Conservation (phyloP, 2,888 invertebrate genomes). For the Stenodera caucasica region DNA sequence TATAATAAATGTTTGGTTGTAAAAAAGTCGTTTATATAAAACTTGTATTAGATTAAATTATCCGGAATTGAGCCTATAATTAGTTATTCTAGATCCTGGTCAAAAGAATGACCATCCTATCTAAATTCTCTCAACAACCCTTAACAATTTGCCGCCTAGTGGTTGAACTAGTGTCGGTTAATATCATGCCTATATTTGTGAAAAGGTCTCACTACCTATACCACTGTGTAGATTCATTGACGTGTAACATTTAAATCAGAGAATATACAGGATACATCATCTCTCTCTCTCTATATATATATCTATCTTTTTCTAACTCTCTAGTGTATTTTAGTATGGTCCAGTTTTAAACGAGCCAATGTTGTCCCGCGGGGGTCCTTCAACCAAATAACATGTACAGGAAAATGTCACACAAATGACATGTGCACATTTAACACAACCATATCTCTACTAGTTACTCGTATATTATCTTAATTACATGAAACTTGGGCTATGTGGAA, state of each 20-base stretch:
- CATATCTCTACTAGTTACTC: slow-evolving; percentile 41
- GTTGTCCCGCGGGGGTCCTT: slow-evolving; percentile 36
- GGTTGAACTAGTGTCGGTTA: not conserved
- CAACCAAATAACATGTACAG: slow-evolving; percentile 44
- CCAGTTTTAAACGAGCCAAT: slow-evolving; percentile 26
- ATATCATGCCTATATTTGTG: not conserved
- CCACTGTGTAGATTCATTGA: slow-evolving; percentile 34
- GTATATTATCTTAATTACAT: slow-evolving; percentile 43
- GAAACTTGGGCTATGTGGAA: slow-evolving; percentile 13
- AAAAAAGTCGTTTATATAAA: no score
- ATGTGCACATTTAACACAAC: slow-evolving; percentile 43
- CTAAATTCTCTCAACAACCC: slow-evolving; percentile 1
- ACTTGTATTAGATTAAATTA: no score
- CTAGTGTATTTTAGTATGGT: slow-evolving; percentile 27
- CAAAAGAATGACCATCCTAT: not conserved
- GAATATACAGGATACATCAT: slow-evolving; percentile 21
- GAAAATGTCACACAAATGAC: slow-evolving; percentile 43
- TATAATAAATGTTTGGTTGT: slow-evolving; percentile 31
- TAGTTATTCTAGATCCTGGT: not conserved
- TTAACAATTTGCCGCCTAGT: not conserved
- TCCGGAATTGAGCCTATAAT: not conserved
- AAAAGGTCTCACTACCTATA: slow-evolving; percentile 12
- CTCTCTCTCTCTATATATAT: not conserved
- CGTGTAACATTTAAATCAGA: slow-evolving; percentile 46
- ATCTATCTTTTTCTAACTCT: no score